Percentiles rank a stretch among this genome's conserved stretches.
phyloP scores from a whole-genome alignment of 2,797 vertebrate species.

The Pteronotus mesoamericanus region DNA sequence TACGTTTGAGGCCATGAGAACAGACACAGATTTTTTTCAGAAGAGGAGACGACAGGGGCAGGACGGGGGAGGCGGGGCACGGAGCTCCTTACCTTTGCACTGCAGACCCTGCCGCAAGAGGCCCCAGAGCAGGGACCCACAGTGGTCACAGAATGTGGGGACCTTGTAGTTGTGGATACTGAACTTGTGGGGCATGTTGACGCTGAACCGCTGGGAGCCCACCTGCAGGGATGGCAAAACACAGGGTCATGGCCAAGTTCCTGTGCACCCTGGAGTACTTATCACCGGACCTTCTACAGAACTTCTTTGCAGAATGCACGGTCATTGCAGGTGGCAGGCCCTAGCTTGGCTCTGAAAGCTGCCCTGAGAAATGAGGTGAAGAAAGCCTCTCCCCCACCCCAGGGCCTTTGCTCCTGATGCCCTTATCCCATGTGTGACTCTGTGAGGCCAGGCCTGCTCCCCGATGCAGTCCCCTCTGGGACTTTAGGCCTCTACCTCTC shows the following conservation, averaged over 20 bases:
- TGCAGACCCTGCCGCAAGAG: constrained; percentile 96
- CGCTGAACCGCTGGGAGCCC: constrained; percentile 95
- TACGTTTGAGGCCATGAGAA: not conserved
- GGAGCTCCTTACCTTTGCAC: constrained; percentile 92
- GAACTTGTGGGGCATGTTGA: constrained; percentile 98
- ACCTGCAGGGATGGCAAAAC: constrained; percentile 85
- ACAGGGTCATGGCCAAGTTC: not conserved
- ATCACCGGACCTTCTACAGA: fast-evolving
- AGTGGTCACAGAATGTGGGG: constrained; percentile 98
- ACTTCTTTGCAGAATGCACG: not conserved
- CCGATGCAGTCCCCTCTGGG: fast-evolving
- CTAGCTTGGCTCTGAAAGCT: not conserved
- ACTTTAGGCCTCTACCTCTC: not conserved
- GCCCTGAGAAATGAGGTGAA: not conserved
- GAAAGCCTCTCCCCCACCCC: not conserved
- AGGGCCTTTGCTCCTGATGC: not conserved
- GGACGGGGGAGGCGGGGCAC: fast-evolving
- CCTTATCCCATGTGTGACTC: not conserved
- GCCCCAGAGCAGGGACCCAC: constrained; percentile 96
- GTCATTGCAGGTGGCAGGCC: not conserved
- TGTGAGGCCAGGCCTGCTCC: too few relatives aligned
- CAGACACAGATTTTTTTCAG: not conserved
- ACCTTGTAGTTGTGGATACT: constrained; percentile 98
- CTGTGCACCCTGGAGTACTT: not conserved
- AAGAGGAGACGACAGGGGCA: not conserved